A percentile compares a stretch with the other conserved stretches of the same genome.
Evolutionary conservation across 2,797 vertebrate species (phyloP).

Genomic region (Enteromius treurensis): DNA sequence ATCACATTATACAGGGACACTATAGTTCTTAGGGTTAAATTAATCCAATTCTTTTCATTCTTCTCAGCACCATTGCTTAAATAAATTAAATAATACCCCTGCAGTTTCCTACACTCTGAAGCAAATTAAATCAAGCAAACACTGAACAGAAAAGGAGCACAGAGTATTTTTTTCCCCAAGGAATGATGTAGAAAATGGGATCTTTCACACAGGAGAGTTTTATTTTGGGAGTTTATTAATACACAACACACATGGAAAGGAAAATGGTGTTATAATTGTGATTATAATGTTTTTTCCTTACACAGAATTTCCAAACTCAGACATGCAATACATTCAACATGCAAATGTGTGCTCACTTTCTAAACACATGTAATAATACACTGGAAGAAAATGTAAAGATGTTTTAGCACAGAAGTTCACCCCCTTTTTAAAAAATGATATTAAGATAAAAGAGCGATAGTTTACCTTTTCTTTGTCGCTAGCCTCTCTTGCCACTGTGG

Average conservation of each 20-base stretch:
- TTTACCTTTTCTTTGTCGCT: slow-evolving; percentile 99
- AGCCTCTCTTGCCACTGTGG: slow-evolving; percentile 98
- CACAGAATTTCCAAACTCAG: slow-evolving; percentile 35
- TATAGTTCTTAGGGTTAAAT: neutral
- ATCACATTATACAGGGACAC: slow-evolving; percentile 10
- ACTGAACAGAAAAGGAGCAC: slow-evolving; percentile 15
- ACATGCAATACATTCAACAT: slow-evolving; percentile 55
- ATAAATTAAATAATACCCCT: neutral
- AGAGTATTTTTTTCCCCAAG: slow-evolving; percentile 2
- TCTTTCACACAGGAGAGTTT: slow-evolving; percentile 7
- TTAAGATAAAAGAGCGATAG: neutral
- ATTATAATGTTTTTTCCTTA: neutral
- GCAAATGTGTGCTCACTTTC: slow-evolving; percentile 39
- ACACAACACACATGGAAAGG: slow-evolving; percentile 15
- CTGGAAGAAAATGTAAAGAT: neutral
- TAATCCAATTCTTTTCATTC: neutral
- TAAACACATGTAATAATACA: slow-evolving; percentile 36
- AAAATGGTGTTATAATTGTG: slow-evolving; percentile 28
- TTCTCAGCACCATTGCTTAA: neutral
- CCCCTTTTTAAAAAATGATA: neutral
- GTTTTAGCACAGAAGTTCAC: neutral
- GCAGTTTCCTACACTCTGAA: slow-evolving; percentile 51
- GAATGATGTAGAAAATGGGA: slow-evolving; percentile 24
- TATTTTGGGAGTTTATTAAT: slow-evolving; percentile 30
- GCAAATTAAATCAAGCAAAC: slow-evolving; percentile 52